Conservation (phyloP, 2,797 vertebrate genomes). For the Salmo trutta region DNA sequence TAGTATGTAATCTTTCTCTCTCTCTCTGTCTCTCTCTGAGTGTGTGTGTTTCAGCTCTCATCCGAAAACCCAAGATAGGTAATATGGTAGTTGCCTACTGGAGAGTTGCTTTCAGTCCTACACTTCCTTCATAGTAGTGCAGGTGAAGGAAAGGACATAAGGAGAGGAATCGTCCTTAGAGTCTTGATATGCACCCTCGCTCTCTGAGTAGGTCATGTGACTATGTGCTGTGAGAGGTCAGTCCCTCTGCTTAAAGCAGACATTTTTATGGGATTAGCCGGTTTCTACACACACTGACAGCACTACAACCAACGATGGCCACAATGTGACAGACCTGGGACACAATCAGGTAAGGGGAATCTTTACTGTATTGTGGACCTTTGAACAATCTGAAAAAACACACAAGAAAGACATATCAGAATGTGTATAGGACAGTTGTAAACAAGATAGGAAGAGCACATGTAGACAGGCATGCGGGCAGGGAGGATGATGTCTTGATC, state of each 20-base stretch:
- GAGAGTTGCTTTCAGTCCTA: neutral
- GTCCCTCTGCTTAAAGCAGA: slow-evolving; percentile 30
- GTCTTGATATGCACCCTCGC: neutral
- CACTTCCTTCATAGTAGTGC: neutral
- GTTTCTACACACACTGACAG: slow-evolving; percentile 20
- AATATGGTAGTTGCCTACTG: neutral
- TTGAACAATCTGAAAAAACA: neutral
- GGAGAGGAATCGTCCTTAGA: neutral
- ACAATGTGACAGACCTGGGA: slow-evolving; percentile 19
- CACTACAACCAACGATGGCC: slow-evolving; percentile 27
- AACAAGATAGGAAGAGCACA: slow-evolving; percentile 14
- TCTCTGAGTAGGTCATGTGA: neutral
- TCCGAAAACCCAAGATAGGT: too few relatives aligned
- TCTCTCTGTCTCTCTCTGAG: too few relatives aligned
- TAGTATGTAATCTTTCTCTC: too few relatives aligned
- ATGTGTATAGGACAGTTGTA: neutral
- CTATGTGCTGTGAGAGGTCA: slow-evolving; percentile 26
- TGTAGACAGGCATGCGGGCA: slow-evolving; percentile 14
- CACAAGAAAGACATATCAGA: too few relatives aligned
- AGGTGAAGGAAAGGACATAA: neutral
- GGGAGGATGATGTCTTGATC: slow-evolving; percentile 67
- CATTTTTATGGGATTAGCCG: slow-evolving; percentile 63
- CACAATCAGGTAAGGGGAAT: slow-evolving; percentile 47
- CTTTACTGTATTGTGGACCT: neutral
- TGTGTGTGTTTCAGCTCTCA: too few relatives aligned